Base-by-base conservation (phyloP, 1,140 invertebrate genomes). In the Drosophila equinoxialis region DNA sequence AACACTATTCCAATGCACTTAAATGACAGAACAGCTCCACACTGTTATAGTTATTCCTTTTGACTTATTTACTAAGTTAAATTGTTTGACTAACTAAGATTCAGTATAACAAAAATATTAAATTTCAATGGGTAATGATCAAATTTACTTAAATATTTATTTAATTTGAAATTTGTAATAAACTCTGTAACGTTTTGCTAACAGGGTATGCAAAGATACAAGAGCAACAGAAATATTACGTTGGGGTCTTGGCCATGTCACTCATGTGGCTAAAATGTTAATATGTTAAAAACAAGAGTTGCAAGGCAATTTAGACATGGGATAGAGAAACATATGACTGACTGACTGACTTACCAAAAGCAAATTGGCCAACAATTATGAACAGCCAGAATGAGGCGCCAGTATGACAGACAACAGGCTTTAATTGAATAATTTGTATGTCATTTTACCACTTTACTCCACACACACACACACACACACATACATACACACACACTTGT, bases 171-270 rank as follows among this genome's bases (percentile, higher is more conserved):
- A 30, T 30, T 30, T 30, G 6, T 30, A 14, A 14, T 51, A 51
- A n/a, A 51, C 45, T 51, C 20, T 51, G 1, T 23, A 11, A 23
- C 8, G 10, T 3, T 48, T 1, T 7, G 45, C 45, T 8, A 20
- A 51, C 8, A 51, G 45, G 45, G 45, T 51, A 51, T 51, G 45
- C 45, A 51, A 51, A 51, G 30, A 23, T 20, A 23, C 45, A 51
- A 51, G 45, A 51, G 20, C 14, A 10, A 23, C 1, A 45, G n/a
- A 55, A 62, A 30, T 48, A 54, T 62, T 45, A 51, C 51, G 79
- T 68, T 68, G 81, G 78, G 81, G 81, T 86, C 81, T 81, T 74
- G 78, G 74, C 70, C 81, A 70, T 69, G 65, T 71, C 74, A 71
- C 71, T 65, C 57, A 37, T 59, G 57, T 37, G 33, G 57, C 26